phyloP scores from a whole-genome alignment of 2,797 vertebrate genomes.

The Clamator glandarius region DNA sequence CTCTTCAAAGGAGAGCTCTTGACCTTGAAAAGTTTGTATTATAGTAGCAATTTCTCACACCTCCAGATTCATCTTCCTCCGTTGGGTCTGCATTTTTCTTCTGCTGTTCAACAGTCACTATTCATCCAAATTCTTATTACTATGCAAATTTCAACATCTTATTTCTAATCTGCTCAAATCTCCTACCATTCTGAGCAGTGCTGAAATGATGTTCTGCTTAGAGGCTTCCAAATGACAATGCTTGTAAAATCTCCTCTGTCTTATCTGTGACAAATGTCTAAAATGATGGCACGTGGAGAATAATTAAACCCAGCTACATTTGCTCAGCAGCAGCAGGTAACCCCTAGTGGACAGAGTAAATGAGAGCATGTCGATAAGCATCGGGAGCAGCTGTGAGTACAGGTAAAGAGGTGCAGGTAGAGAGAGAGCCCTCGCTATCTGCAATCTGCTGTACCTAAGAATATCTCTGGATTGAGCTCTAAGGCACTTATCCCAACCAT shows the following conservation, averaged over 20 bases:
- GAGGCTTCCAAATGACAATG: slow-evolving; percentile 16
- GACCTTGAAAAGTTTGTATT: slow-evolving; percentile 28
- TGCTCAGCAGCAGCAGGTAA: neutral
- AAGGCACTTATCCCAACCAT: neutral
- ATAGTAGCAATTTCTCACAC: slow-evolving; percentile 15
- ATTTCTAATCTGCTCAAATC: slow-evolving; percentile 63
- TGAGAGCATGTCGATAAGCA: neutral
- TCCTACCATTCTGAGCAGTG: slow-evolving; percentile 20
- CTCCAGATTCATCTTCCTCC: slow-evolving; percentile 9
- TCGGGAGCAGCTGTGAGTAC: neutral
- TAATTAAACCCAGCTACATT: neutral
- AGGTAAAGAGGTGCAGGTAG: neutral
- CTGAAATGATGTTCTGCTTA: slow-evolving; percentile 47
- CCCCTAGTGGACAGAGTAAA: neutral
- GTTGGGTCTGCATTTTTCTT: neutral
- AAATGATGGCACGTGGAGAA: neutral
- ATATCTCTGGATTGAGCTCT: neutral
- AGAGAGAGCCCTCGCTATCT: neutral
- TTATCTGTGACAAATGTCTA: slow-evolving; percentile 34
- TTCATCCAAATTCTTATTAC: slow-evolving; percentile 61
- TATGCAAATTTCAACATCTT: slow-evolving; percentile 70
- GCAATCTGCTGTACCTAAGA: neutral
- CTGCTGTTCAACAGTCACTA: slow-evolving; percentile 1
- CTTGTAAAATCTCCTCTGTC: slow-evolving; percentile 13
- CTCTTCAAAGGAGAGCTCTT: neutral